These are phyloP conservation scores for Ispidina lecontei DNA, from an alignment of 2,797 vertebrate genomes.

Conservation along the genomic window DNA sequence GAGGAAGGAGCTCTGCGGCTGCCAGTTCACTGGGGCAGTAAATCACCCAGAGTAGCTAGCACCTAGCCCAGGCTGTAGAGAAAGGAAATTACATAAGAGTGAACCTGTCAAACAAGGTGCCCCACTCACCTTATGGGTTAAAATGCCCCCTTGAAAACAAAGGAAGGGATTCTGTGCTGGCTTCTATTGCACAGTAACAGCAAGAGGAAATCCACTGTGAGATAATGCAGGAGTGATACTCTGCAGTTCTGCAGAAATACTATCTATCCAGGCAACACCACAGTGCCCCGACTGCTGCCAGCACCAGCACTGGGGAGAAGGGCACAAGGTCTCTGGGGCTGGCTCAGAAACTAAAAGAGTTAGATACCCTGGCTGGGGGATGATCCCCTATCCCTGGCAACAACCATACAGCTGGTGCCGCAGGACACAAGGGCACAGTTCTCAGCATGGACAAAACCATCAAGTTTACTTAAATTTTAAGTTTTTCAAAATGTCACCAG, in stretches of 20 bases:
- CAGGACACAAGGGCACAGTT: rapidly evolving
- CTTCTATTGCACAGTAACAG: neutral
- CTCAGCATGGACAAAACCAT: neutral
- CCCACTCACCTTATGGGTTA: rapidly evolving
- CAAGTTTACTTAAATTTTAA: neutral
- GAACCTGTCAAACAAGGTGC: neutral
- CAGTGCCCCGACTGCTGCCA: rapidly evolving
- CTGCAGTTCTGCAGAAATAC: rapidly evolving
- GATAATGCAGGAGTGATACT: neutral
- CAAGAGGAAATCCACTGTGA: neutral
- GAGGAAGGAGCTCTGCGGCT: constrained; percentile 5
- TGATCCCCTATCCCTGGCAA: neutral
- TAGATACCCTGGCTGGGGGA: neutral
- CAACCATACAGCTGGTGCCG: neutral
- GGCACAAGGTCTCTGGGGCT: rapidly evolving
- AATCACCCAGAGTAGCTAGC: neutral
- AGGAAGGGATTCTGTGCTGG: neutral
- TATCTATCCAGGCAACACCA: neutral
- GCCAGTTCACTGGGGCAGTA: neutral
- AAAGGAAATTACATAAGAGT: neutral
- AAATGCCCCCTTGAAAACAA: neutral
- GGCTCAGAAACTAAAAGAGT: neutral
- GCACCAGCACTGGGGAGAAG: neutral
- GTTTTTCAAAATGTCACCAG: neutral
- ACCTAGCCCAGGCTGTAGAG: neutral